Percentiles rank a stretch among this genome's conserved stretches.
Conservation (phyloP, 2,888 invertebrate species). For the Brenthis daphne region DNA sequence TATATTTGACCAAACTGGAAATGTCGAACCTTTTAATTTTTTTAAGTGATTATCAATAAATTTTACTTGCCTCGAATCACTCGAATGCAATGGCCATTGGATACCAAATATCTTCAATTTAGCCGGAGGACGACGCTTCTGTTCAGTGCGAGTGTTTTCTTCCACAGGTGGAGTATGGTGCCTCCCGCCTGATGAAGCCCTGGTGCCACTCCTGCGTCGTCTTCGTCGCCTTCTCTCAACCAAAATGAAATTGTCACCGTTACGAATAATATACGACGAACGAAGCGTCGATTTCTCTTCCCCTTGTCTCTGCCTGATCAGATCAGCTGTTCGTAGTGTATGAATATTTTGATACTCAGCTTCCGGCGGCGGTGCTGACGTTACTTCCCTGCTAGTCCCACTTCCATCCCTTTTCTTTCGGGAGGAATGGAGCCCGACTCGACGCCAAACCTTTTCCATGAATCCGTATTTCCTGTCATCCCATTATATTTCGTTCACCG, state of each 20-base stretch:
- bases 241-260: constrained; percentile 78
- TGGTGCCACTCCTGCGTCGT: constrained; percentile 73
- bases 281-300: constrained; percentile 78
- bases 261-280: constrained; percentile 76
- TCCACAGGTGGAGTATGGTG: constrained; percentile 77
- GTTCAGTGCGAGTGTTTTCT: constrained; percentile 68
- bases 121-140: constrained; percentile 75
- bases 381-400: constrained; percentile 74
- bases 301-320: constrained; percentile 76
- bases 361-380: constrained; percentile 65
- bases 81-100: constrained; percentile 80
- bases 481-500: constrained; percentile 63
- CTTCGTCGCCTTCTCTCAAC: constrained; percentile 75
- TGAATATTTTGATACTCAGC: constrained; percentile 80
- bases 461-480: constrained; percentile 78
- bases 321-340: constrained; percentile 77
- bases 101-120: constrained; percentile 77
- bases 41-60: constrained; percentile 2
- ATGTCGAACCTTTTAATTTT: constrained; percentile 2
- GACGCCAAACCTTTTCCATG: constrained; percentile 83
- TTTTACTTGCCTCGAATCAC: constrained; percentile 70
- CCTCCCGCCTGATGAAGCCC: constrained; percentile 73
- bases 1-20: constrained; percentile 8
- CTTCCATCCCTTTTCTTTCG: constrained; percentile 82
- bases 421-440: constrained; percentile 82